Evolutionary conservation across 2,113 vertebrate species (phyloP).

Genomic region (Origma solitaria): DNA sequence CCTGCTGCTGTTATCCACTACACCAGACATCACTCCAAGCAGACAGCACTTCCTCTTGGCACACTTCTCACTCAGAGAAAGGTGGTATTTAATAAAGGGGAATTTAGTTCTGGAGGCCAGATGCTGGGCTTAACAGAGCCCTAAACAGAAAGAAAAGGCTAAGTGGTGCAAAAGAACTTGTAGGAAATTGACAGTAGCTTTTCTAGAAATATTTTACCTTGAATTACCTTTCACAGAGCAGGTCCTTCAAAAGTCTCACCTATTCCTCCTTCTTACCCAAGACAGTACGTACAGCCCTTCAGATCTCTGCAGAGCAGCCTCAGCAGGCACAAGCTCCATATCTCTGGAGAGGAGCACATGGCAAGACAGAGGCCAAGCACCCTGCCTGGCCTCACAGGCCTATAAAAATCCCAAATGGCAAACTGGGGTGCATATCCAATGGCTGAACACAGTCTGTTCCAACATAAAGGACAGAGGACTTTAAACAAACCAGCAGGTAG

Average conservation of each 20-base stretch:
- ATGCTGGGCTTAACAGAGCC: neutral
- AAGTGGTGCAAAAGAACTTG: neutral
- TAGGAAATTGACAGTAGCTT: neutral
- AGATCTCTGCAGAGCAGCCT: neutral
- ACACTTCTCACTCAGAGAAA: neutral
- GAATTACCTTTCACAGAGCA: neutral
- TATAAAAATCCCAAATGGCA: neutral
- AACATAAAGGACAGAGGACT: neutral
- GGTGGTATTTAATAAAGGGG: neutral
- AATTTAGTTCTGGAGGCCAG: neutral
- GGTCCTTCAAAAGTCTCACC: neutral
- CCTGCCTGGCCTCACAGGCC: neutral
- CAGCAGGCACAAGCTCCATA: neutral
- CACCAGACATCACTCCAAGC: neutral
- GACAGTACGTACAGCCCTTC: neutral
- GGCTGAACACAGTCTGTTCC: neutral
- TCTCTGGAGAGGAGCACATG: neutral
- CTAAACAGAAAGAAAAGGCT: neutral
- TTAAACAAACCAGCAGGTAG: neutral
- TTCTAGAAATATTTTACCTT: neutral
- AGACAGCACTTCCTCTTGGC: neutral
- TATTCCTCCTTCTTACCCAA: neutral
- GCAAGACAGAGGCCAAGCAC: neutral
- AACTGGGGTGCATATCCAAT: neutral
- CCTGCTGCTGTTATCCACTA: neutral